These are phyloP conservation scores for Chalcosyrphus nemorum DNA, from an alignment of 2,888 invertebrate species.

Conservation along the genomic window DNA sequence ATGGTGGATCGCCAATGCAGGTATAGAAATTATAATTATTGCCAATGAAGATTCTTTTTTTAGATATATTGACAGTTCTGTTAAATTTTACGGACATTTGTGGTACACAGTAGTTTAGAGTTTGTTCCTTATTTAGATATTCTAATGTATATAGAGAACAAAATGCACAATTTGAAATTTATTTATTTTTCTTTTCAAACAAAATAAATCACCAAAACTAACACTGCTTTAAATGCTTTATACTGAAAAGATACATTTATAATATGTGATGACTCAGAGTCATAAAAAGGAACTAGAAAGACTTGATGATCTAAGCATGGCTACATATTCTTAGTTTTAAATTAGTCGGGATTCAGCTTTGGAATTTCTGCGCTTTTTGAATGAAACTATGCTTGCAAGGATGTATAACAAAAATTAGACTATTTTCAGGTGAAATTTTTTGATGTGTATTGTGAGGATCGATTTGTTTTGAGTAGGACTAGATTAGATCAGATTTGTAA, in stretches of 20 bases:
- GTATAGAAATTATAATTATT: slow-evolving; percentile 83
- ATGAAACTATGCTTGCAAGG: too few species aligned
- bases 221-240: slow-evolving; percentile 68
- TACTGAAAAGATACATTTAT: slow-evolving; percentile 28
- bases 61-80: slow-evolving; percentile 8
- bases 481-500: too few species aligned
- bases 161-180: slow-evolving; percentile 62
- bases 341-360: too few species aligned
- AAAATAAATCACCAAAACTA: slow-evolving; percentile 45
- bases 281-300: too few species aligned
- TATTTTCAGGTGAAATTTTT: too few species aligned
- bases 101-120: slow-evolving; percentile 67
- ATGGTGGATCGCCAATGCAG: slow-evolving; percentile 94
- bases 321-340: too few species aligned
- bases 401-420: too few species aligned
- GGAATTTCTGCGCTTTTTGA: too few species aligned
- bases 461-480: too few species aligned
- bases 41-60: neutral
- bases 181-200: slow-evolving; percentile 24
- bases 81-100: slow-evolving; percentile 53
- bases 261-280: neutral
- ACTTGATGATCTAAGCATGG: too few species aligned
- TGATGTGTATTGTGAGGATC: too few species aligned
- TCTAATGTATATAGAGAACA: slow-evolving; percentile 64
- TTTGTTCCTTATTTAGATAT: slow-evolving; percentile 40